A percentile compares a stretch with the other conserved stretches of the same genome.
phyloP scores from a whole-genome alignment of 2,888 invertebrate species.

The Eustalomyia histrio region DNA sequence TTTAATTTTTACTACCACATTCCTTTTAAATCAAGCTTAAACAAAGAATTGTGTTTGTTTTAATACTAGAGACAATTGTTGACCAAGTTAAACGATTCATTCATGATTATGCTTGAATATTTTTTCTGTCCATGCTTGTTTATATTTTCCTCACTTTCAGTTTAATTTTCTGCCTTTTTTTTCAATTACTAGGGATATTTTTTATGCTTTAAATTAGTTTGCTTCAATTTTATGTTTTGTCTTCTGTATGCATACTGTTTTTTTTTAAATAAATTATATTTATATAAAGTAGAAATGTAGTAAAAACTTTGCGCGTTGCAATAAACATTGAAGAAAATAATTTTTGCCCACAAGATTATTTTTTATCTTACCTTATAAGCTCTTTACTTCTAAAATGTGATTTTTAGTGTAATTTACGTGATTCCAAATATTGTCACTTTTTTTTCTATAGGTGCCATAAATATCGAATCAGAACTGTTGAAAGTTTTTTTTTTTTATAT shows the following conservation, averaged over 20 bases:
- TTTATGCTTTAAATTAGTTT: background rate
- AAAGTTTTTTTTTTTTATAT: too few relatives aligned
- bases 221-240: background rate
- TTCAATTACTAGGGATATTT: constrained; percentile 44
- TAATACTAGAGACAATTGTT: background rate
- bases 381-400: too few relatives aligned
- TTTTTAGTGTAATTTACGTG: too few relatives aligned
- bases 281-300: background rate
- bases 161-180: constrained; percentile 14
- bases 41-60: constrained; percentile 13
- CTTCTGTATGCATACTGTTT: background rate
- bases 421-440: too few relatives aligned
- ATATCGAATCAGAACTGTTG: too few relatives aligned
- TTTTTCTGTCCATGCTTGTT: background rate
- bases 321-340: too few relatives aligned
- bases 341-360: too few relatives aligned
- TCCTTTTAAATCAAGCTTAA: constrained; percentile 27
- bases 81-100: constrained; percentile 23
- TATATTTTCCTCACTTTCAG: constrained; percentile 18
- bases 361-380: too few relatives aligned
- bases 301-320: background rate
- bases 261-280: background rate
- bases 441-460: too few relatives aligned
- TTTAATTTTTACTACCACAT: constrained; percentile 1
- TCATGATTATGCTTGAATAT: constrained; percentile 23